Percentiles rank a stretch among this genome's conserved stretches.
Conservation (phyloP, 2,113 vertebrate species). For the Scortum barcoo region DNA sequence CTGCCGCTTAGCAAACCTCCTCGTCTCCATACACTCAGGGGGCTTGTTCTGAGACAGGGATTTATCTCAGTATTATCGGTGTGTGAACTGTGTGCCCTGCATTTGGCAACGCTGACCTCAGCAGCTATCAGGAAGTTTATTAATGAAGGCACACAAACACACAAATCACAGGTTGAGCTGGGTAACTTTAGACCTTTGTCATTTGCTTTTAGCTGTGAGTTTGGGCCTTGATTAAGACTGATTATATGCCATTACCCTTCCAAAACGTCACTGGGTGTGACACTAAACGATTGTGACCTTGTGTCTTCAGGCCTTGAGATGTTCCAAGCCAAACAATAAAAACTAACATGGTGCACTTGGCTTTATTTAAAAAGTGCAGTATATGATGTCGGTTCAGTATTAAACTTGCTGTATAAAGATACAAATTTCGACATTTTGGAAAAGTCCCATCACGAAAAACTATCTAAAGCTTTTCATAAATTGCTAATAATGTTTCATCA, state of each 20-base stretch:
- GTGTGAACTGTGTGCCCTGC: conserved; percentile 26
- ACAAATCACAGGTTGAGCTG: not conserved
- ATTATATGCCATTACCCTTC: not conserved
- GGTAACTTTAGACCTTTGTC: conserved; percentile 10
- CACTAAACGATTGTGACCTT: conserved; percentile 5
- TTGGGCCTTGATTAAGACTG: not conserved
- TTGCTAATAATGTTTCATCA: too few species aligned
- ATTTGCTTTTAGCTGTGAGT: not conserved
- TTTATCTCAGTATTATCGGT: conserved; percentile 55
- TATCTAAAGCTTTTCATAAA: not conserved
- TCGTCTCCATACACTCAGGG: not conserved
- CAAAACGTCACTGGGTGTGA: conserved; percentile 26
- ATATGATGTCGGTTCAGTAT: not conserved
- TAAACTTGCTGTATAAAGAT: not conserved
- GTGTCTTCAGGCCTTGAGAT: conserved; percentile 33
- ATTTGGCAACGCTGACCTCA: conserved; percentile 38
- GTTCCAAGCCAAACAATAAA: conserved; percentile 43
- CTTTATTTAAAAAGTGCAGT: not conserved
- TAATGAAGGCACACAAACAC: conserved; percentile 54
- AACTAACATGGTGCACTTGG: not conserved
- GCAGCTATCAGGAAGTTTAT: conserved; percentile 45
- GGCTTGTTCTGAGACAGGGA: conserved; percentile 9
- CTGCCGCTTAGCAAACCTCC: conserved; percentile 7
- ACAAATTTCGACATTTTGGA: not conserved
- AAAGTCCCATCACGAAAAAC: not conserved